Percentiles rank a stretch among this genome's conserved stretches.
These are phyloP conservation scores for Hyles euphorbiae DNA, from an alignment of 1,140 invertebrate species.

Conservation along the genomic window DNA sequence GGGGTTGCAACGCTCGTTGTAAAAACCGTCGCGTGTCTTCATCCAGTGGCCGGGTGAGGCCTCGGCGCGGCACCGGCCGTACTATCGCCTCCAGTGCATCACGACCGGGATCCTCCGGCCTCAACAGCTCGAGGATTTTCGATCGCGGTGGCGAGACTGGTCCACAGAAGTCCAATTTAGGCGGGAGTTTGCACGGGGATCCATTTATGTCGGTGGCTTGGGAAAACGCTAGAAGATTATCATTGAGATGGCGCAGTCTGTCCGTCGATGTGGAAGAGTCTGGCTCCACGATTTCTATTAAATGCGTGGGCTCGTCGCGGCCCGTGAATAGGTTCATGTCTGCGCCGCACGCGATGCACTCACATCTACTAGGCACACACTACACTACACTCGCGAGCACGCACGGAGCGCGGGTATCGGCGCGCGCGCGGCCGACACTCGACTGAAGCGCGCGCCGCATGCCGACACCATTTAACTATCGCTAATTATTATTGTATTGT, in stretches of 20 bases:
- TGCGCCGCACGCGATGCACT: constrained; percentile 31
- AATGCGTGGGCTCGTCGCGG: constrained; percentile 24
- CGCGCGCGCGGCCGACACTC: not conserved
- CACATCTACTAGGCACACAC: constrained; percentile 21
- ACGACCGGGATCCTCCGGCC: constrained; percentile 52
- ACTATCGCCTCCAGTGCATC: constrained; percentile 64
- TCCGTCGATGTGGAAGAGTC: constrained; percentile 34
- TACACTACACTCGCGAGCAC: not conserved
- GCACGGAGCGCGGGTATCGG: not conserved
- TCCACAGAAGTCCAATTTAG: constrained; percentile 52
- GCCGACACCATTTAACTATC: too few relatives aligned
- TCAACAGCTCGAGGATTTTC: constrained; percentile 61
- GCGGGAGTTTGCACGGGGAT: constrained; percentile 46
- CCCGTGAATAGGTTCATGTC: constrained; percentile 28
- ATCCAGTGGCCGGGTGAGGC: constrained; percentile 51
- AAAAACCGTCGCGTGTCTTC: constrained; percentile 60
- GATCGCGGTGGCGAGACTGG: constrained; percentile 49
- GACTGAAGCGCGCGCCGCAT: constrained; percentile 5
- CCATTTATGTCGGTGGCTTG: not conserved
- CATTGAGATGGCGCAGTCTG: constrained; percentile 40
- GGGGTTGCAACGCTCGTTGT: constrained; percentile 43
- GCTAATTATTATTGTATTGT: too few relatives aligned
- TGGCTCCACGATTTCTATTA: constrained; percentile 51
- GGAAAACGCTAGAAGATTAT: constrained; percentile 30
- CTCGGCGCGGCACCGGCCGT: constrained; percentile 47